phyloP scores from a whole-genome alignment of 2,888 invertebrate genomes.

The Herminia tarsipennalis region DNA sequence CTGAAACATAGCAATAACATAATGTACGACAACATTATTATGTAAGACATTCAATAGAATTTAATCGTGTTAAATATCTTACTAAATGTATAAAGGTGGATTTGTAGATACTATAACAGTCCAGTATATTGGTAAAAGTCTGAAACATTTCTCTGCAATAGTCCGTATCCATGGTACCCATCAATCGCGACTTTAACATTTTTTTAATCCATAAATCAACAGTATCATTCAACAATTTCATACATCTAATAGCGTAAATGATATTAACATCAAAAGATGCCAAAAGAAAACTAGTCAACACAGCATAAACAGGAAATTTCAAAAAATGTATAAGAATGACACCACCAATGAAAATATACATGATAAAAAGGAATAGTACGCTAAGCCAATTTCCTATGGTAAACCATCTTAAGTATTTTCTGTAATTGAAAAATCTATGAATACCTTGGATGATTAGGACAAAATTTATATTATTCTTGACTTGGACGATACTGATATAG shows the following conservation, averaged over 20 bases:
- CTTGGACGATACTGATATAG: background rate
- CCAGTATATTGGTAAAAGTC: slow-evolving; percentile 15
- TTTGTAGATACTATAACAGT: slow-evolving; percentile 15
- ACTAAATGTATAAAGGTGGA: slow-evolving; percentile 8
- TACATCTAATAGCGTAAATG: background rate
- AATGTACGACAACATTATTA: background rate
- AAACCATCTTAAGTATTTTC: background rate
- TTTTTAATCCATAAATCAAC: slow-evolving; percentile 13
- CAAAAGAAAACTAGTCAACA: background rate
- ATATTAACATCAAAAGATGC: slow-evolving; percentile 9
- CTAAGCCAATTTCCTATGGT: slow-evolving; percentile 8
- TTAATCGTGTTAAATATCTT: too few species aligned
- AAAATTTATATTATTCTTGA: slow-evolving; percentile 8
- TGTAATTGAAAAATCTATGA: slow-evolving; percentile 3
- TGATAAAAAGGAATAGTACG: background rate
- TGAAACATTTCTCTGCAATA: slow-evolving; percentile 6
- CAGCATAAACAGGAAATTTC: background rate
- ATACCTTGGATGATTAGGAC: slow-evolving; percentile 15
- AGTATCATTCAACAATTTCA: slow-evolving; percentile 16
- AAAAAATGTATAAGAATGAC: background rate
- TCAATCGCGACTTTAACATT: background rate
- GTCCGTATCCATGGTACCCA: background rate
- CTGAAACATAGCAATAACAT: slow-evolving; percentile 15
- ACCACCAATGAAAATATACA: background rate
- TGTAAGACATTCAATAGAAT: too few species aligned